These are phyloP conservation scores for Brachymystax lenok DNA, from an alignment of 2,797 vertebrate genomes.

Conservation along the genomic window DNA sequence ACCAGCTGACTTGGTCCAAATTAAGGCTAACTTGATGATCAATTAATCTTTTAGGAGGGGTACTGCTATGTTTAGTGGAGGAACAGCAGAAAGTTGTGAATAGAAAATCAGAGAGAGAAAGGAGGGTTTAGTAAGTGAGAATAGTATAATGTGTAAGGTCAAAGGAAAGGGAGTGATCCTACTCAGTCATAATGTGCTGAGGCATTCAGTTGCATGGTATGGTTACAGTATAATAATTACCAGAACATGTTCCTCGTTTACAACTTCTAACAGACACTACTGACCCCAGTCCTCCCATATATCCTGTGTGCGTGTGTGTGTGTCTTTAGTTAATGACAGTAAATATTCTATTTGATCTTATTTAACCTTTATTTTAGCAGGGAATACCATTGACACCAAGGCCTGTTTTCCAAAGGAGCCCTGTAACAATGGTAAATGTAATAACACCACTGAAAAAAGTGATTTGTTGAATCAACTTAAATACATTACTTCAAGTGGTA, in stretches of 20 bases:
- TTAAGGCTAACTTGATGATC: conserved; percentile 99
- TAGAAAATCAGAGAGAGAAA: conserved; percentile 13
- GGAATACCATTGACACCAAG: too few relatives aligned
- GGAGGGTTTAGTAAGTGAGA: neutral
- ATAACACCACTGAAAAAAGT: too few relatives aligned
- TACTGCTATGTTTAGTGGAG: conserved; percentile 95
- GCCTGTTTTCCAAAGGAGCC: too few relatives aligned
- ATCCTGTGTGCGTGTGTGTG: conserved; percentile 32
- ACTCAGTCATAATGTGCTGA: conserved; percentile 81
- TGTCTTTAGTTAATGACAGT: too few relatives aligned
- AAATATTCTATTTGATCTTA: too few relatives aligned
- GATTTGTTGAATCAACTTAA: too few relatives aligned
- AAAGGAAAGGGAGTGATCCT: conserved; percentile 77
- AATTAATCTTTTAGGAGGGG: conserved; percentile 99
- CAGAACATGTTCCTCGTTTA: conserved; percentile 84
- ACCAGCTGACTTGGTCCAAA: conserved; percentile 99
- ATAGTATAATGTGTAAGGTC: conserved; percentile 72
- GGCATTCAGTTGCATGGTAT: conserved; percentile 80
- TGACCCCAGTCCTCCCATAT: conserved; percentile 81
- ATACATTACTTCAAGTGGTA: too few relatives aligned
- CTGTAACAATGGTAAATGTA: too few relatives aligned
- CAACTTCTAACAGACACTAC: conserved; percentile 75
- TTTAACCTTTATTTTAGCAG: too few relatives aligned
- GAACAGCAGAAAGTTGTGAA: conserved; percentile 83
- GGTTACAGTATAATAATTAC: conserved; percentile 82